Base-by-base conservation (phyloP, 1,140 invertebrate genomes). In the Antheraea mylitta region DNA sequence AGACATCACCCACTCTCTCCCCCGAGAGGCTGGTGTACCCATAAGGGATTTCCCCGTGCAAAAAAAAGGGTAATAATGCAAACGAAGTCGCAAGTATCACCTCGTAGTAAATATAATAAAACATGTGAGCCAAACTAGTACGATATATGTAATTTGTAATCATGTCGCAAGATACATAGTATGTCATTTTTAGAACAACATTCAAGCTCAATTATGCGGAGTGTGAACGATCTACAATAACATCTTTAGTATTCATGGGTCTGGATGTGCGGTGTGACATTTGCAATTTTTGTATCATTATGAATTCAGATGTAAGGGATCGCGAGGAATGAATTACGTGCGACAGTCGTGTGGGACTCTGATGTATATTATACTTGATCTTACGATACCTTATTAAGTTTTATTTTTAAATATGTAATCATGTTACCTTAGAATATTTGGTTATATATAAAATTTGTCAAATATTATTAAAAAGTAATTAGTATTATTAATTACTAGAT, bases 261-360 rank as follows among this genome's bases (percentile, higher is more conserved):
- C 78, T 73, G 81, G 76, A 77, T 79, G 85, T 81, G 79, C 82
- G 79, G 82, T 81, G 76, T 77, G 85, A 89, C 87, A 86, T 88
- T 88, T 87, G 83, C 84, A 88, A 90, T 90, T 90, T 89, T 91
- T 91, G 87, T 88, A 83, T 90, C 84, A 89, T 91, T 89, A 90
- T 82, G 80, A 89, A 88, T 90, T 91, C 82, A 89, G 86, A 83
- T 85, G 80, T 85, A 82, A 86, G 83, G 78, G 83, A 83, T 86
- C 84, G 86, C 87, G 74, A 77, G 75, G 76, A 81, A 81, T 85
- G 80, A 83, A 82, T 84, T 45, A 38, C 13, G 45, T 53, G 45
- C 13, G 60, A 30, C 60, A 61, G 60, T 11, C 60, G 60, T 30
- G 60, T 61, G 60, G 10, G 60, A 61, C 10, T 16, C 11, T 53